Evolutionary conservation across 2,113 vertebrate species (phyloP), one percentile per base, ranked within the genome.

Genomic region (Gavialis gangeticus): DNA sequence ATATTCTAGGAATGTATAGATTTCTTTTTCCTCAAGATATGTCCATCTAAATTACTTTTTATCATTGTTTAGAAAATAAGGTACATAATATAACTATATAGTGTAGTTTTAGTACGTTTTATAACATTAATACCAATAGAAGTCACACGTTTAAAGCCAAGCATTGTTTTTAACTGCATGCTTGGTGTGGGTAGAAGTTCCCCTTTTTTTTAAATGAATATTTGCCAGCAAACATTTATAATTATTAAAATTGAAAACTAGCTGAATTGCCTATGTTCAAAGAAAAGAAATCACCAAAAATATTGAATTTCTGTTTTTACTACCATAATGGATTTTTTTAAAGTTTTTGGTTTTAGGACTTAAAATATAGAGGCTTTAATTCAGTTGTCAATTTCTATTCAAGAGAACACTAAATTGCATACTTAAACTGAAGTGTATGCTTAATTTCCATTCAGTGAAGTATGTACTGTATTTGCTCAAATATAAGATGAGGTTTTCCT

Each of bases 11-110:
- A 94, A 64, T 77, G n/a, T 82, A 0, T 80, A 95, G 94, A 95
- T 96, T 97, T 96, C 97, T 96, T 95, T 93, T 96, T 97, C 87
- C 92, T 91, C 96, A 87, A 75, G 92, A 28, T 91, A 88, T 66
- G 85, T 75, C 90, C 88, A 87, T 97, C 98, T 94, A 81, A 96
- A 10, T 82, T 92, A 4, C 85, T 98, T 80, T 13, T 98, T 63
- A 93, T 83, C 67, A 86, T 79, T 89, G 54, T 92, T 94, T 92
- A 93, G 91, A 95, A 97, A 91, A 93, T 28, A 93, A 90, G 91
- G 75, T 91, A 66, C 80, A 89, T 83, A 87, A 69, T 86, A 87
- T 79, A 91, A 89, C 92, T 46, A 46, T 46, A 46, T 46, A 9
- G 7, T 46, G 46, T 9, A 46, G 46, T 46, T 46, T 46, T 46